These are phyloP conservation scores for Coelogynopora nodosa DNA, from an alignment of 2,888 invertebrate genomes.

Conservation along the genomic window DNA sequence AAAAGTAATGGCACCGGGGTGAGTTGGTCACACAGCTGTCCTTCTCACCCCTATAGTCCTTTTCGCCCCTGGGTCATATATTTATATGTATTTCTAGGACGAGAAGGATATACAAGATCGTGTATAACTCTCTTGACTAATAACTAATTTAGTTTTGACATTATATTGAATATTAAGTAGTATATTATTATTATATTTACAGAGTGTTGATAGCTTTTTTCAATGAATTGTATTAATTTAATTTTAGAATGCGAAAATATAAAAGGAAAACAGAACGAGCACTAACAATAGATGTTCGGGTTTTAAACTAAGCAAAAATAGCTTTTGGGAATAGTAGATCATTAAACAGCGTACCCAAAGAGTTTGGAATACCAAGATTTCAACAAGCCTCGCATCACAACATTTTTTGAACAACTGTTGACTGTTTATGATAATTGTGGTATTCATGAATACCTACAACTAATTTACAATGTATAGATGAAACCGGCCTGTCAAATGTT, in stretches of 20 bases:
- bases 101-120: not conserved
- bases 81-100: not conserved
- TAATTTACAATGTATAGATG: slow-evolving; percentile 17
- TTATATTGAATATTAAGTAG: not conserved
- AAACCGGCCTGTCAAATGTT: slow-evolving; percentile 23
- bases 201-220: too few relatives aligned
- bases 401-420: slow-evolving; percentile 14
- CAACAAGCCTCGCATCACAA: not conserved
- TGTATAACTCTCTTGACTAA: not conserved
- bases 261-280: not conserved
- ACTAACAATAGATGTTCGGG: not conserved
- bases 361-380: slow-evolving; percentile 21
- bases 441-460: slow-evolving; percentile 29
- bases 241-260: not conserved
- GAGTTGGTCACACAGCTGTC: not conserved
- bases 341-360: too few relatives aligned
- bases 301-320: not conserved
- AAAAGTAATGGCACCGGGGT: not conserved
- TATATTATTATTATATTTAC: too few relatives aligned
- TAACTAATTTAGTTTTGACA: not conserved
- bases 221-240: not conserved
- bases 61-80: not conserved
- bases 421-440: not conserved
- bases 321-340: not conserved
- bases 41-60: too few relatives aligned